Evolutionary conservation across 23 tunicate genomes (phyloP).

Genomic region (Halocynthia aurantium): DNA sequence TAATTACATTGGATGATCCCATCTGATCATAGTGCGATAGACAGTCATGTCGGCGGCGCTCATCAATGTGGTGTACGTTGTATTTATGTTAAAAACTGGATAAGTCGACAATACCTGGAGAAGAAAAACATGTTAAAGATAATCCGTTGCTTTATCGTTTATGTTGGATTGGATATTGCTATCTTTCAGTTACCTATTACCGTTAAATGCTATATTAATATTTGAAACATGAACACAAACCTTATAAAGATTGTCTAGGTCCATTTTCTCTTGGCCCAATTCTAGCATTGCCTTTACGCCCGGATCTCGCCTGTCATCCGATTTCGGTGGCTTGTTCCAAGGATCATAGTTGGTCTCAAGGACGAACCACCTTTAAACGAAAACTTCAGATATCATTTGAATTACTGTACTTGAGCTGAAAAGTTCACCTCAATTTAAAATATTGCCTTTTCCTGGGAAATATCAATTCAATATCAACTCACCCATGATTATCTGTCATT

Average conservation of each 20-base stretch:
- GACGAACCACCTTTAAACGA: conserved; percentile 52
- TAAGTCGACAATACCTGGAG: conserved; percentile 53
- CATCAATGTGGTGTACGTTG: conserved; percentile 83
- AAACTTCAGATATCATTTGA: no score
- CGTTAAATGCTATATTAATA: no score
- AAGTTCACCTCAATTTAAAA: no score
- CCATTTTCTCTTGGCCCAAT: conserved; percentile 47
- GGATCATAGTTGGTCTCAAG: conserved; percentile 95
- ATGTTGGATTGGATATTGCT: no score
- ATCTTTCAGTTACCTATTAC: no score
- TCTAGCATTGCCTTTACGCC: conserved; percentile 71
- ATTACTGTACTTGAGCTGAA: no score
- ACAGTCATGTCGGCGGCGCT: conserved; percentile 45
- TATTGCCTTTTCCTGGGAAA: no score
- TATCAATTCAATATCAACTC: not conserved
- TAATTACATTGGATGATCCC: no score
- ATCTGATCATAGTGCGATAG: conserved; percentile 67
- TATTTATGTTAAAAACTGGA: conserved; percentile 57
- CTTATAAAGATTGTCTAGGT: conserved; percentile 37
- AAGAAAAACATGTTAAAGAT: not conserved
- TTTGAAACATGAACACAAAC: conserved; percentile 14
- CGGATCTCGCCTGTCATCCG: conserved; percentile 80
- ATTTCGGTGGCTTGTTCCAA: conserved; percentile 71
- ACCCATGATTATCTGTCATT: conserved; percentile 6
- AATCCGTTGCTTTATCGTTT: not conserved